Conservation (phyloP, 2,113 vertebrate genomes). For the Gracilinanus agilis region DNA sequence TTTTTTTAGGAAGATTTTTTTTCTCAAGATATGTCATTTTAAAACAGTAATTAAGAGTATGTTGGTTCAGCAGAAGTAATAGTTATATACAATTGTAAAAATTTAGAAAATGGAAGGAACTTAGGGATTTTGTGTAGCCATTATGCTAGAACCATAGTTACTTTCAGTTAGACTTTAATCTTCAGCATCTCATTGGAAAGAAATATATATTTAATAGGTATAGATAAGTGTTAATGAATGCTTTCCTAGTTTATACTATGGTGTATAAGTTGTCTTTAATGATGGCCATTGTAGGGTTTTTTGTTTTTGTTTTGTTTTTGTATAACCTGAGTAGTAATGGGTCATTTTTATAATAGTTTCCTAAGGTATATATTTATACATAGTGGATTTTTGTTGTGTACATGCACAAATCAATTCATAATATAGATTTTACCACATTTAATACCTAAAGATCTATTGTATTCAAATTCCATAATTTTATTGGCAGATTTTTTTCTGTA, state of each 20-base stretch:
- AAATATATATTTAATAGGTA: constrained; percentile 27
- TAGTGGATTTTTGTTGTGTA: not conserved
- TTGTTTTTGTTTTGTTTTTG: not conserved
- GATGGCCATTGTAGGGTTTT: not conserved
- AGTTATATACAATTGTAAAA: not conserved
- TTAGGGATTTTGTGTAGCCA: not conserved
- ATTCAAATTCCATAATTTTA: constrained; percentile 35
- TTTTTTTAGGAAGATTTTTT: not conserved
- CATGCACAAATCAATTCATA: constrained; percentile 19
- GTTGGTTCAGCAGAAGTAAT: not conserved
- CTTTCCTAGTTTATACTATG: not conserved
- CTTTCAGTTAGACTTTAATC: not conserved
- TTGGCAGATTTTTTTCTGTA: not conserved
- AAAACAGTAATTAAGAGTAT: not conserved
- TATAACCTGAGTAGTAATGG: not conserved
- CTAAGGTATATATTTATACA: constrained; percentile 10
- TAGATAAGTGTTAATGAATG: not conserved
- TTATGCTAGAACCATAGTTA: not conserved
- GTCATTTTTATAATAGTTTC: constrained; percentile 33
- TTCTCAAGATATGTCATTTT: not conserved
- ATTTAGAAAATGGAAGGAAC: not conserved
- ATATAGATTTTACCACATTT: constrained; percentile 37
- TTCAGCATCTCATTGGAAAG: constrained; percentile 17
- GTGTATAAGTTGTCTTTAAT: not conserved
- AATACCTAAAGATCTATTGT: not conserved